These are phyloP conservation scores for Flexamia atlantica DNA, from an alignment of 2,888 invertebrate species.

Conservation along the genomic window DNA sequence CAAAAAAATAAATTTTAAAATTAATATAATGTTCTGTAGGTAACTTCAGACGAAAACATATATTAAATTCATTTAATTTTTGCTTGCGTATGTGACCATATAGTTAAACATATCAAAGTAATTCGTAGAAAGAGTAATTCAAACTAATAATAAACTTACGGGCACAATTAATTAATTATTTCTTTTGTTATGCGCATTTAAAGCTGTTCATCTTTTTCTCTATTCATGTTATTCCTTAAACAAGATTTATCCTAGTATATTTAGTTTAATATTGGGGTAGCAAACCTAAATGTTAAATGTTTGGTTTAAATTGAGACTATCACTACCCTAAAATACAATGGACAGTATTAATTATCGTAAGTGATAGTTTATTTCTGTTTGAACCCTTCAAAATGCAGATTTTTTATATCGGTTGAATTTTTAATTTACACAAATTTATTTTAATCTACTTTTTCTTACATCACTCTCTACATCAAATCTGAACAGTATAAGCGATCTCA, in stretches of 20 bases:
- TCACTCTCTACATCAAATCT: background rate
- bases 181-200: background rate
- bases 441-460: background rate
- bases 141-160: background rate
- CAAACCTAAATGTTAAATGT: too few relatives aligned
- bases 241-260: too few relatives aligned
- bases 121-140: background rate
- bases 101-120: constrained; percentile 17
- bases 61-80: too few relatives aligned
- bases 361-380: too few relatives aligned
- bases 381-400: background rate
- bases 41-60: too few relatives aligned
- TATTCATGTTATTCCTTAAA: too few relatives aligned
- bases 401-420: background rate
- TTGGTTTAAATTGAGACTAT: too few relatives aligned
- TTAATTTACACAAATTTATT: background rate
- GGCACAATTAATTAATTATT: background rate
- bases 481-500: constrained; percentile 45
- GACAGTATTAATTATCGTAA: too few relatives aligned
- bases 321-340: too few relatives aligned
- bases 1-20: too few relatives aligned
- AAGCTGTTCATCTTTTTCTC: background rate
- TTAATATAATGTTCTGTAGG: too few relatives aligned
- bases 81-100: constrained; percentile 4
- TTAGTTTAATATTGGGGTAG: too few relatives aligned